Conservation (phyloP, 2,888 invertebrate genomes). For the Ganaspis brasiliensis region DNA sequence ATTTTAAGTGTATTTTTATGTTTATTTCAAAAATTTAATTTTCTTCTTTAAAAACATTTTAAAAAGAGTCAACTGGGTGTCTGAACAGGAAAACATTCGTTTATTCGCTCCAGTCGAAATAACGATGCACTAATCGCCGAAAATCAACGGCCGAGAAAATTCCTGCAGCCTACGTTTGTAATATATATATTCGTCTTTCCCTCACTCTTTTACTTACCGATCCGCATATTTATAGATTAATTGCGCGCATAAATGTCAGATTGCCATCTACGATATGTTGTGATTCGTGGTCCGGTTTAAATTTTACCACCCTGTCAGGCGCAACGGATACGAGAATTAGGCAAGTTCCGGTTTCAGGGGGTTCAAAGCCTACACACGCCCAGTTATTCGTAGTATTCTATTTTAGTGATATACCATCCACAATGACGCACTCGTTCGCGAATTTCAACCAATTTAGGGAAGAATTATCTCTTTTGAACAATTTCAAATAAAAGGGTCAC, state of each 20-base stretch:
- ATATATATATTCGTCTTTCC: no score
- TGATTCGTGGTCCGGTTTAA: conserved; percentile 50
- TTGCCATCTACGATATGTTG: conserved; percentile 49
- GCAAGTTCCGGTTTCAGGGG: conserved; percentile 50
- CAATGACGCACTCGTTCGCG: conserved; percentile 8
- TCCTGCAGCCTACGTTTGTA: no score
- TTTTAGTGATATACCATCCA: conserved; percentile 6
- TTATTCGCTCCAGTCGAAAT: no score
- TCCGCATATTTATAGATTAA: conserved; percentile 52
- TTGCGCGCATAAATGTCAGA: conserved; percentile 47
- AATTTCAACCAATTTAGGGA: neutral
- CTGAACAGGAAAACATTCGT: no score
- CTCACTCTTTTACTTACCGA: neutral
- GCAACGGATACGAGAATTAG: conserved; percentile 54
- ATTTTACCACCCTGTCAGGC: conserved; percentile 51
- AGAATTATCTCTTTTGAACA: no score
- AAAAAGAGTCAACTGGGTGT: no score
- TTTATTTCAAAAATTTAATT: no score
- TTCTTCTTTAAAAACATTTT: no score
- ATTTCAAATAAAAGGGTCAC: no score
- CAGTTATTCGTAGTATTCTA: conserved; percentile 34
- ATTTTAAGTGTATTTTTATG: no score
- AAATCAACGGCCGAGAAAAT: no score
- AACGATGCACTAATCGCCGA: no score
- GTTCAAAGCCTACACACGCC: conserved; percentile 25